phyloP scores from a whole-genome alignment of 2,888 invertebrate species.

The Agrotis clavis region DNA sequence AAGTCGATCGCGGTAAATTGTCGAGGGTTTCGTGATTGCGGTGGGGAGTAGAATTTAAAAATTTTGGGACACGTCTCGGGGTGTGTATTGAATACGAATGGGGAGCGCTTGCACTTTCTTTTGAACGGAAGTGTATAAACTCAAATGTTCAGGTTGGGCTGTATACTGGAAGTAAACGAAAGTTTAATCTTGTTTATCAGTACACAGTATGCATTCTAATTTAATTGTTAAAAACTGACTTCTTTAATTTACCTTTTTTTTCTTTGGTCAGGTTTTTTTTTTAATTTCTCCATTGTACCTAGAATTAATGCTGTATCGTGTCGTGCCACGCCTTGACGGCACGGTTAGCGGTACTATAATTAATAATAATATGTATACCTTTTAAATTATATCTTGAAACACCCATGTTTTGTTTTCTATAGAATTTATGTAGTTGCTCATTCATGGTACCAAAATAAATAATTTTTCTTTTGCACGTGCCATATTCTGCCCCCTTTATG shows the following conservation, averaged over 20 bases:
- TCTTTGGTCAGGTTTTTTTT: no score
- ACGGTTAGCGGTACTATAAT: no score
- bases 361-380: no score
- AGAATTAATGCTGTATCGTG: no score
- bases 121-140: conserved; percentile 40
- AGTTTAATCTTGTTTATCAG: conserved; percentile 23
- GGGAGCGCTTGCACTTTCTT: conserved; percentile 62
- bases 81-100: conserved; percentile 63
- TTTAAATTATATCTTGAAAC: no score
- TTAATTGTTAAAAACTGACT: not conserved
- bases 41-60: conserved; percentile 57
- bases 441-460: not conserved
- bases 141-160: not conserved
- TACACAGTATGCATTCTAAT: conserved; percentile 1
- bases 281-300: no score
- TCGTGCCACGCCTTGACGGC: no score
- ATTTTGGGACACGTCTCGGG: conserved; percentile 52
- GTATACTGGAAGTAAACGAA: conserved; percentile 28
- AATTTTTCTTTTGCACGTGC: not conserved
- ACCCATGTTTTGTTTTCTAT: no score
- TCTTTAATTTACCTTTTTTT: not conserved
- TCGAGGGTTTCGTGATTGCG: conserved; percentile 57
- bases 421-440: no score
- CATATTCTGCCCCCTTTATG: not conserved
- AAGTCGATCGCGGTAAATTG: conserved; percentile 54